Evolutionary conservation across 2,797 vertebrate genomes (phyloP).

Genomic region (Aeoliscus strigatus): DNA sequence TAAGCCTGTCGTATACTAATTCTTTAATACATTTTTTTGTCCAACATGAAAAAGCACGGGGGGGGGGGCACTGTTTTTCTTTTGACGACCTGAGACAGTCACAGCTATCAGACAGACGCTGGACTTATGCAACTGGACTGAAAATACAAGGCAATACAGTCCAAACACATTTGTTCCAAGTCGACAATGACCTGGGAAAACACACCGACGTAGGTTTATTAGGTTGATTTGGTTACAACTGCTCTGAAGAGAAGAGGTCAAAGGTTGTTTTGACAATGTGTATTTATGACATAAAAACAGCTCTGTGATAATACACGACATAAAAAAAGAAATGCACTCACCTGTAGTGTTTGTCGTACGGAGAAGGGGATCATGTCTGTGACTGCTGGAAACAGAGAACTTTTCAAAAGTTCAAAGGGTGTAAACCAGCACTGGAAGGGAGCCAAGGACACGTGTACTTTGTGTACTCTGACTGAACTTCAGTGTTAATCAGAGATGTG

Average conservation of each 20-base stretch:
- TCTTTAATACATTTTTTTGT: constrained; percentile 13
- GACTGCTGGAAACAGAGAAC: constrained; percentile 32
- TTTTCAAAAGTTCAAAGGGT: constrained; percentile 42
- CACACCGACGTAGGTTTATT: constrained; percentile 22
- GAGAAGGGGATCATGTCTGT: constrained; percentile 49
- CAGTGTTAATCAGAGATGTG: constrained; percentile 25
- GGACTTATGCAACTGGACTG: constrained; percentile 2
- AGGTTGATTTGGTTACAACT: constrained; percentile 2
- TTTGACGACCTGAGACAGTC: constrained; percentile 3
- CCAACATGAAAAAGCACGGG: constrained; percentile 14
- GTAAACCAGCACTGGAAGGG: constrained; percentile 17
- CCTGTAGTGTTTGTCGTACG: constrained; percentile 32
- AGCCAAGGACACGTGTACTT: constrained; percentile 31
- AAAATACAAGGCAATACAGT: not conserved
- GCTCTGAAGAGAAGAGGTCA: not conserved
- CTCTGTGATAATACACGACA: constrained; percentile 3
- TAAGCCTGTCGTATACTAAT: constrained; percentile 27
- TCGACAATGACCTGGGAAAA: constrained; percentile 10
- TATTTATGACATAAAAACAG: not conserved
- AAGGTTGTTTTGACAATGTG: not conserved
- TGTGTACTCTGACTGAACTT: constrained; percentile 30
- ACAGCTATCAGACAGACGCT: constrained; percentile 7
- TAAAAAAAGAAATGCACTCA: constrained; percentile 43
- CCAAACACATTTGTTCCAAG: constrained; percentile 9
- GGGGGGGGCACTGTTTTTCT: constrained; percentile 5